Percentiles rank a stretch among this genome's conserved stretches.
Conservation (phyloP, 1,140 invertebrate species). For the Cyrtorhinus lividipennis region DNA sequence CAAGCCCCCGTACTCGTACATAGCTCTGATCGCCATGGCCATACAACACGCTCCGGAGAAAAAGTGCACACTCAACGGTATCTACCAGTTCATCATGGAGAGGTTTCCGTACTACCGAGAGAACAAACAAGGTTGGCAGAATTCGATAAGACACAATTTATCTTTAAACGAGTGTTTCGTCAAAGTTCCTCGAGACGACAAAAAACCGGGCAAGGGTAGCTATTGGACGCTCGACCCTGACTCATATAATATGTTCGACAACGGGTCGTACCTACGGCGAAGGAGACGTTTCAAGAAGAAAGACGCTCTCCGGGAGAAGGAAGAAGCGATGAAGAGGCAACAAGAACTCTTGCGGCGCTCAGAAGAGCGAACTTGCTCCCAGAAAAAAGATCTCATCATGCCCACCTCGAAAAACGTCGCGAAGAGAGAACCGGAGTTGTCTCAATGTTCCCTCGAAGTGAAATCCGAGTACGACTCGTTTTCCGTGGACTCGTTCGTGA, state of each 20-base stretch:
- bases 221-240: slow-evolving; percentile 97
- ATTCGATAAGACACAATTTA: slow-evolving; percentile 93
- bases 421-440: slow-evolving; percentile 24
- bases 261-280: slow-evolving; percentile 88
- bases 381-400: slow-evolving; percentile 17
- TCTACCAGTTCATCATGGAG: slow-evolving; percentile 99
- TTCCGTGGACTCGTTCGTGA: slow-evolving; percentile 23
- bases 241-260: slow-evolving; percentile 99
- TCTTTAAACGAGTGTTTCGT: slow-evolving; percentile 98
- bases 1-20: slow-evolving; percentile 96
- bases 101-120: slow-evolving; percentile 91
- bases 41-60: slow-evolving; percentile 95
- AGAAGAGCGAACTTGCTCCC: slow-evolving; percentile 17
- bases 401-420: slow-evolving; percentile 19
- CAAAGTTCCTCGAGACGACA: slow-evolving; percentile 93
- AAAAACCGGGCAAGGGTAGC: slow-evolving; percentile 97
- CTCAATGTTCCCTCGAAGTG: slow-evolving; percentile 14
- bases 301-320: slow-evolving; percentile 66
- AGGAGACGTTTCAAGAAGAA: slow-evolving; percentile 96
- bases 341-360: slow-evolving; percentile 25
- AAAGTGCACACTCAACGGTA: slow-evolving; percentile 89
- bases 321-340: slow-evolving; percentile 35
- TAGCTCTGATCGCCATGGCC: slow-evolving; percentile 95
- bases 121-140: slow-evolving; percentile 93
- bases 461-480: slow-evolving; percentile 18